These are phyloP conservation scores for Myiothlypis coronata DNA, from an alignment of 2,797 vertebrate genomes.

Conservation along the genomic window DNA sequence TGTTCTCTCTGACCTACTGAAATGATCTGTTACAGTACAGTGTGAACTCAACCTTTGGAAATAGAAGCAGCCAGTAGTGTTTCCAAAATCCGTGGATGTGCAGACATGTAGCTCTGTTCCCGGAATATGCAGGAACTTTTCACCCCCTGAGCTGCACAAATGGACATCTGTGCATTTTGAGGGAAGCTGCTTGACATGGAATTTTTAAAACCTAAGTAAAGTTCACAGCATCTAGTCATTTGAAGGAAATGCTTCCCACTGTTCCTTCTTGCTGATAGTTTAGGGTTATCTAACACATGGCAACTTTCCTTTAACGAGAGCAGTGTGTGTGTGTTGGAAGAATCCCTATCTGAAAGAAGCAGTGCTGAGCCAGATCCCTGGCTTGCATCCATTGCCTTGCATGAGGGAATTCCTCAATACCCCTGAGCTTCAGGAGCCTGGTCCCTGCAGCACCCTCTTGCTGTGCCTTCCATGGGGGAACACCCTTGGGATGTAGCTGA, in stretches of 20 bases:
- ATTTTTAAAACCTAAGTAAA: background rate
- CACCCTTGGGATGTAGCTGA: fast-evolving
- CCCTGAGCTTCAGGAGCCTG: background rate
- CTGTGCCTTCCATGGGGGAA: background rate
- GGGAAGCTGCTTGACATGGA: background rate
- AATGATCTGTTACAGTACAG: background rate
- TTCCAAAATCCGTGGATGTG: background rate
- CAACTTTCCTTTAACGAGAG: background rate
- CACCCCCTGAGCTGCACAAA: background rate
- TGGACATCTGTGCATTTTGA: background rate
- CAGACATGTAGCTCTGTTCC: background rate
- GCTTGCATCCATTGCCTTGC: background rate
- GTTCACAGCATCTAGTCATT: background rate
- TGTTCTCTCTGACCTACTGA: background rate
- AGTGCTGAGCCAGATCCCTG: background rate
- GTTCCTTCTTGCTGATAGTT: background rate
- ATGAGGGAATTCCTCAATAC: background rate
- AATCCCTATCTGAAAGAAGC: background rate
- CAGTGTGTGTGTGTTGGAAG: background rate
- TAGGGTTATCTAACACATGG: background rate
- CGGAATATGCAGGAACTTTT: background rate
- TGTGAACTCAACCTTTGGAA: background rate
- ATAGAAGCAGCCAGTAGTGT: background rate
- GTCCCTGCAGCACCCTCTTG: fast-evolving
- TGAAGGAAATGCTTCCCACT: background rate